Evolutionary conservation across 2,797 vertebrate species (phyloP), one percentile per base, ranked within the genome.

Genomic region (Petrocephalus sullivani): DNA sequence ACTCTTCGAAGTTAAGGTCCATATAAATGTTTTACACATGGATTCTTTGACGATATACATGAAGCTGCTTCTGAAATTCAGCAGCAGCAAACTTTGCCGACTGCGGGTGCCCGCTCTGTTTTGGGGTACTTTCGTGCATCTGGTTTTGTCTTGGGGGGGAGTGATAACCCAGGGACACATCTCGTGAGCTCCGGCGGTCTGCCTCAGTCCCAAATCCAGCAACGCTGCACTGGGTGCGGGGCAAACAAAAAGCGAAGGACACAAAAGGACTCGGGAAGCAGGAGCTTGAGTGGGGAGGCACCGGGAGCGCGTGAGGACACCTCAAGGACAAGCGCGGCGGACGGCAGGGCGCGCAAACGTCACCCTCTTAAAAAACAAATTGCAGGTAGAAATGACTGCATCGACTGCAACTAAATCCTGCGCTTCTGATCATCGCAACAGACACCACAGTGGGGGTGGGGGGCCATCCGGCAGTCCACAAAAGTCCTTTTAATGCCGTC

Each of bases 401-500:
- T 23, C 37, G 86, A 64, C 58, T 87, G 86, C 19, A 87, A 67
- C 41, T 46, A 49, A 64, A 87, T 58, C 54, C 28, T 41, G 54
- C 23, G 53, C 14, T 61, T 61, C 75, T 60, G 56, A 19, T 41
- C 28, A 64, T 64, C 21, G n/a, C 56, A 56, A 71, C 19, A n/a
- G 46, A 21, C 78, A 28, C 33, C 10, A 7, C 19, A 5, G 58
- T 58, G 60, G 23, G 58, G 58, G 54, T 33, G 23, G 67, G 16
- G 37, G 41, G 41, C 1, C 21, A n/a, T 41, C 61, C 23, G 51
- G 58, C 64, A 51, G 41, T 49, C 46, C 23, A 53, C 61, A 87
- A 37, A 75, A 87, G 86, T 87, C 64, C 88, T 85, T 86, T 98
- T 98, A 97, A 97, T 96, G 96, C 96, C 96, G 98, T 98, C 98